phyloP scores from a whole-genome alignment of 1,140 invertebrate genomes.

The Cylas formicarius region DNA sequence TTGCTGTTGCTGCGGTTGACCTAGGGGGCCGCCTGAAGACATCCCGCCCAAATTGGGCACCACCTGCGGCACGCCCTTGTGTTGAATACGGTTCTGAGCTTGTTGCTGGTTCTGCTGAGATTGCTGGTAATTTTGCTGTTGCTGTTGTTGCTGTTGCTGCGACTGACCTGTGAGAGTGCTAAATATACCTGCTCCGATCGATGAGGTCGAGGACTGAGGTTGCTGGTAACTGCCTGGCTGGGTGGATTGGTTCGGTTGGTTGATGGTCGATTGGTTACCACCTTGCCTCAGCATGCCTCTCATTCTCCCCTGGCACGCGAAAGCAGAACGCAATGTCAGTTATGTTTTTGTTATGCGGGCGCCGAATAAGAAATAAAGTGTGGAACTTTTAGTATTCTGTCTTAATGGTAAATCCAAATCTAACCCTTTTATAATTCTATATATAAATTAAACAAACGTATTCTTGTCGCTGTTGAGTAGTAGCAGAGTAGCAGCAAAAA shows the following conservation, averaged over 20 bases:
- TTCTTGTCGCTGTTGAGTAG: no score
- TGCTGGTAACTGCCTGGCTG: constrained; percentile 10
- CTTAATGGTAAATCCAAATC: no score
- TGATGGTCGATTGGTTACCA: constrained; percentile 38
- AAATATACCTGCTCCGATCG: constrained; percentile 30
- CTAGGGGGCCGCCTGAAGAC: constrained; percentile 34
- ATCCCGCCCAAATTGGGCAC: constrained; percentile 47
- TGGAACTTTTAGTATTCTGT: no score
- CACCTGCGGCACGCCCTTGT: constrained; percentile 52
- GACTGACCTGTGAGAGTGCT: constrained; percentile 31
- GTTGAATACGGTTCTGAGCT: constrained; percentile 31
- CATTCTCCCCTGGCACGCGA: constrained; percentile 37
- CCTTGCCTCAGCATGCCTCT: constrained; percentile 42
- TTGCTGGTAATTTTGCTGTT: constrained; percentile 1
- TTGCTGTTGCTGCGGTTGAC: constrained; percentile 41
- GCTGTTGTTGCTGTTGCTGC: constrained; percentile 29
- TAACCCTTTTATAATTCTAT: no score
- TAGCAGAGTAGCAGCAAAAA: no score
- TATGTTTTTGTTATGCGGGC: no score
- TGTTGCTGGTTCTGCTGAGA: constrained; percentile 30
- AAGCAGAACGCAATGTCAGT: no score
- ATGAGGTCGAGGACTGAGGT: constrained; percentile 13
- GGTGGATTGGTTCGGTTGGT: constrained; percentile 14
- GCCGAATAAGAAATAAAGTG: no score
- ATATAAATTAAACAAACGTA: no score